These are phyloP conservation scores for Julus scandinavius DNA, from an alignment of 2,888 invertebrate genomes.

Conservation along the genomic window DNA sequence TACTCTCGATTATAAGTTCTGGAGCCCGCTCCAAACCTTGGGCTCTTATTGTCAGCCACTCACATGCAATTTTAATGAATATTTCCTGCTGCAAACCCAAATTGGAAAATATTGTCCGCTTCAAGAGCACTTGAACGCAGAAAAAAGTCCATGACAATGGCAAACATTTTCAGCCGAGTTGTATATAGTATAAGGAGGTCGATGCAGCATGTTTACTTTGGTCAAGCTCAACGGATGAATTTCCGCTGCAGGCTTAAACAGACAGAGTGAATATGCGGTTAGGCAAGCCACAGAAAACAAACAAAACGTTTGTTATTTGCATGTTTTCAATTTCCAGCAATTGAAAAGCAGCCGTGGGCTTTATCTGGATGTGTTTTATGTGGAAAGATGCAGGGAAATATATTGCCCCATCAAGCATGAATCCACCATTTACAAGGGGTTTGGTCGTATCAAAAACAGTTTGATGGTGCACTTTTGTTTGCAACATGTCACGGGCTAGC, in stretches of 20 bases:
- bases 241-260: neutral
- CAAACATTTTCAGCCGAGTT: neutral
- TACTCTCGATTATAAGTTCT: neutral
- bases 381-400: neutral
- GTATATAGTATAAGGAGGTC: neutral
- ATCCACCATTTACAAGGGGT: neutral
- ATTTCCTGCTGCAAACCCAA: neutral
- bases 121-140: neutral
- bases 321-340: conserved; percentile 26
- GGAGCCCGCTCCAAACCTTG: neutral
- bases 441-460: conserved; percentile 14
- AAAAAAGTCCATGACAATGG: neutral
- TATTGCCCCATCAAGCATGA: neutral
- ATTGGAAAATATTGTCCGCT: neutral
- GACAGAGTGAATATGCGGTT: neutral
- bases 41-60: neutral
- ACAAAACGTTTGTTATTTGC: neutral
- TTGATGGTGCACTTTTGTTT: conserved; percentile 1
- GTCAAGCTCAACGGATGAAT: neutral
- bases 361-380: neutral
- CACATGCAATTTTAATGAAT: neutral
- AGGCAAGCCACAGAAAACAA: neutral
- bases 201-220: conserved; percentile 17
- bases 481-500: neutral
- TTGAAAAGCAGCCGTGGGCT: neutral